These are phyloP conservation scores for Oppia nitens DNA, from an alignment of 1,140 invertebrate genomes.

Conservation along the genomic window DNA sequence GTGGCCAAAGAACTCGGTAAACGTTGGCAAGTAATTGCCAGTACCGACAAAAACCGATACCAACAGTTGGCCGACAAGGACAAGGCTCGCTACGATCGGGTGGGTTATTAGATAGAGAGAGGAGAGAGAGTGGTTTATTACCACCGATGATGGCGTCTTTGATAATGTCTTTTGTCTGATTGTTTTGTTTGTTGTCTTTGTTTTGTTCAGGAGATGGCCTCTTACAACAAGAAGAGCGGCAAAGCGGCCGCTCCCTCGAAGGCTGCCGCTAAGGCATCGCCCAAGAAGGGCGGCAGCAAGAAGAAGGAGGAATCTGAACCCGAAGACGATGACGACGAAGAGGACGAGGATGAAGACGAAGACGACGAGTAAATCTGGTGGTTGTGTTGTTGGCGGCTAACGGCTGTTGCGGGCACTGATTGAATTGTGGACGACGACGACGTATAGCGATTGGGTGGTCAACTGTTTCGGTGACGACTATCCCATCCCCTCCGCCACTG, in stretches of 20 bases:
- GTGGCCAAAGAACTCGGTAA: constrained; percentile 93
- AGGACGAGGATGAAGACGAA: constrained; percentile 17
- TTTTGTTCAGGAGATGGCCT: constrained; percentile 17
- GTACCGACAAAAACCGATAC: constrained; percentile 67
- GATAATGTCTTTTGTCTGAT: background rate
- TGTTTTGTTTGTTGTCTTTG: background rate
- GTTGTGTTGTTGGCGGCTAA: no score
- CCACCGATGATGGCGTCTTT: no score
- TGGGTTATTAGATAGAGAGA: no score
- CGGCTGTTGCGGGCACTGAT: no score
- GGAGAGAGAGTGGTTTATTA: no score
- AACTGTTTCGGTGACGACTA: no score
- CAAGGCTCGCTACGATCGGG: constrained; percentile 74
- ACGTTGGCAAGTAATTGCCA: constrained; percentile 73
- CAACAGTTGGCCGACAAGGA: constrained; percentile 85
- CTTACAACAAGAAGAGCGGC: constrained; percentile 29
- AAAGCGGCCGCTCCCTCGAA: constrained; percentile 34
- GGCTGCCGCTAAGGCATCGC: no score
- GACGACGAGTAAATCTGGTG: no score
- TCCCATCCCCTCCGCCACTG: no score
- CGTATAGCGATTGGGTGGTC: no score
- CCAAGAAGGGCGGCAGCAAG: no score
- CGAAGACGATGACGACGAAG: constrained; percentile 23
- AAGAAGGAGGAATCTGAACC: constrained; percentile 19
- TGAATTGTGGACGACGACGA: no score